Conservation (phyloP, 2,113 vertebrate species). For the Clupea harengus region DNA sequence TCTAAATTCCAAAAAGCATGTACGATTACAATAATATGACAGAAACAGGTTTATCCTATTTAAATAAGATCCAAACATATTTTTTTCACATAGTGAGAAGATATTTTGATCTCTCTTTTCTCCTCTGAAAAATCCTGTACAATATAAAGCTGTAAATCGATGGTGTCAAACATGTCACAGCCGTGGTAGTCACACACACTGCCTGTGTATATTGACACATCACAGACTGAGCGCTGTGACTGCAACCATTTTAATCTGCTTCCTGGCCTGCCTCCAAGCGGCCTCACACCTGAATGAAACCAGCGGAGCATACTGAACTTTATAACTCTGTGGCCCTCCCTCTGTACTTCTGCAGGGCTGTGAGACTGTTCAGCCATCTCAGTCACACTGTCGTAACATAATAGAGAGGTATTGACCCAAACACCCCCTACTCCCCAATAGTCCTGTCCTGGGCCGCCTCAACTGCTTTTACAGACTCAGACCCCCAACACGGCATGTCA, state of each 20-base stretch:
- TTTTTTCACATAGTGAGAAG: no score
- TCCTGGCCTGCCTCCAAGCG: neutral
- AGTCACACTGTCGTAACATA: neutral
- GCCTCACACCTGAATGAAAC: slow-evolving; percentile 12
- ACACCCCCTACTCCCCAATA: neutral
- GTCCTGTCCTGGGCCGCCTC: neutral
- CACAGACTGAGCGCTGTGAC: neutral
- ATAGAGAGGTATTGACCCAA: slow-evolving; percentile 19
- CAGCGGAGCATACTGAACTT: slow-evolving; percentile 8
- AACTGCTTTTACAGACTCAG: neutral
- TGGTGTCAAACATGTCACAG: neutral
- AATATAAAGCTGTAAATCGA: neutral
- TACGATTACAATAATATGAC: neutral
- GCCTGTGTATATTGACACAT: slow-evolving; percentile 6
- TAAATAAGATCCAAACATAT: neutral
- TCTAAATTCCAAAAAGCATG: neutral
- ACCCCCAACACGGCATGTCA: neutral
- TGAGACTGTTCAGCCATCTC: neutral
- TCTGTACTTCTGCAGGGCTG: neutral
- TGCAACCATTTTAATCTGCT: slow-evolving; percentile 3
- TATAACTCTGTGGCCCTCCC: neutral
- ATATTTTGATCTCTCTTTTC: neutral
- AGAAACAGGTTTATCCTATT: neutral
- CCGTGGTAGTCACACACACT: neutral
- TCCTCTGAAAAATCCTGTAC: neutral